Evolutionary conservation across 2,797 vertebrate species (phyloP).

Genomic region (Buceros bicornis): DNA sequence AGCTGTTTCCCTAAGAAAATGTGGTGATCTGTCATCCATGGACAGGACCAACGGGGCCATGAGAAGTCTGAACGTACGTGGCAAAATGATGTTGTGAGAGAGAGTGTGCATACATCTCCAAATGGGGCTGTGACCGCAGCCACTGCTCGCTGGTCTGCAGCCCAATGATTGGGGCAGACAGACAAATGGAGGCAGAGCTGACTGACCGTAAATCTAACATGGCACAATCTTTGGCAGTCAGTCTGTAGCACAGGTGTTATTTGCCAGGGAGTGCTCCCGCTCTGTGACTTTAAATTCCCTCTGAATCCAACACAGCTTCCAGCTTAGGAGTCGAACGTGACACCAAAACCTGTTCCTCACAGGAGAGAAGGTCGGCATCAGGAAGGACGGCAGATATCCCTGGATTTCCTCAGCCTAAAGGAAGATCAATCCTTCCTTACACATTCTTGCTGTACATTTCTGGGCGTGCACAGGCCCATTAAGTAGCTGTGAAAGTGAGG

Average conservation of each 20-base stretch:
- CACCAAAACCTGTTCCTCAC: not conserved
- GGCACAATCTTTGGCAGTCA: not conserved
- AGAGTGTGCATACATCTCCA: rapidly evolving
- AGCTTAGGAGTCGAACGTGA: not conserved
- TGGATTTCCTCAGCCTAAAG: not conserved
- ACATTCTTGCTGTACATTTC: not conserved
- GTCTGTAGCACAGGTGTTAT: not conserved
- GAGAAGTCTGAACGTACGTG: rapidly evolving
- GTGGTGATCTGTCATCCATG: not conserved
- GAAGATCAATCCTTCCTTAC: not conserved
- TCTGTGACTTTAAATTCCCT: not conserved
- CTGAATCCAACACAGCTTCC: not conserved
- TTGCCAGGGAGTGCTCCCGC: not conserved
- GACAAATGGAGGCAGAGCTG: not conserved
- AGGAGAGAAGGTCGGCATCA: not conserved
- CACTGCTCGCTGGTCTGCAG: not conserved
- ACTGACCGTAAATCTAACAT: no score
- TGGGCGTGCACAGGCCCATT: rapidly evolving
- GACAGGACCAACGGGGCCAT: not conserved
- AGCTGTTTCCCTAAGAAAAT: not conserved
- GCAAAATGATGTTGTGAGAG: not conserved
- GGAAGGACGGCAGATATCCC: not conserved
- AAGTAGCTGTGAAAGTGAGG: not conserved
- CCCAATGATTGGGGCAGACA: not conserved
- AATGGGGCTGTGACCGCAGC: rapidly evolving